These are phyloP conservation scores for Dasyornis broadbenti DNA, from an alignment of 2,113 vertebrate species.

Conservation along the genomic window DNA sequence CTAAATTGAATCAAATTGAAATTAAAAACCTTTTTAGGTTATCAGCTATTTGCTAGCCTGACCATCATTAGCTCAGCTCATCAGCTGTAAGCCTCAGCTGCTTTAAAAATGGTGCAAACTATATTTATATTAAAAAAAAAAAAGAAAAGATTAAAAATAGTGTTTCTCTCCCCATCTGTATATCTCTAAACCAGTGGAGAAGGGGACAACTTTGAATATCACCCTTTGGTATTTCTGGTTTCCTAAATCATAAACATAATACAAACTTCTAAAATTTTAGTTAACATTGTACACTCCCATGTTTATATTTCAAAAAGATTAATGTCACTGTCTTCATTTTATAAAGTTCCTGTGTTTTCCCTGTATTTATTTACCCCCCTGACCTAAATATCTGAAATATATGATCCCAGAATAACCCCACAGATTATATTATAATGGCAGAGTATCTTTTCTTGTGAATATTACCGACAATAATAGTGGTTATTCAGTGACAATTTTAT, in stretches of 20 bases:
- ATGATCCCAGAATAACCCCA: not conserved
- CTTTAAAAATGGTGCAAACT: not conserved
- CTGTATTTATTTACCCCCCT: not conserved
- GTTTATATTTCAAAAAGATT: not conserved
- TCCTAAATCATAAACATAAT: not conserved
- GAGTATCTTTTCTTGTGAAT: not conserved
- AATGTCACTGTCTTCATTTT: not conserved
- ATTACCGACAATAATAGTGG: not conserved
- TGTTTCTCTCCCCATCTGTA: not conserved
- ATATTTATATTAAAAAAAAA: not conserved
- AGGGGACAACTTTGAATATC: not conserved
- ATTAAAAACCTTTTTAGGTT: not conserved
- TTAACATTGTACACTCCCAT: accelerated
- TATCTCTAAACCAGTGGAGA: not conserved
- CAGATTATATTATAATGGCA: not conserved
- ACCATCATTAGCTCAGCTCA: not conserved
- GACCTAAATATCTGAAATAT: not conserved
- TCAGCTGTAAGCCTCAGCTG: not conserved
- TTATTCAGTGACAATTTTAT: not conserved
- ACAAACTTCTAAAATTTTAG: not conserved
- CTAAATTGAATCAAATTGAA: not conserved
- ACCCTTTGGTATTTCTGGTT: not conserved
- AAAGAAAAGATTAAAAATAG: not conserved
- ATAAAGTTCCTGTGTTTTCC: not conserved
- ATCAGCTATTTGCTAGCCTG: not conserved